Base-by-base conservation (phyloP, 2,888 invertebrate species). In the Eristalinus sepulchralis region DNA sequence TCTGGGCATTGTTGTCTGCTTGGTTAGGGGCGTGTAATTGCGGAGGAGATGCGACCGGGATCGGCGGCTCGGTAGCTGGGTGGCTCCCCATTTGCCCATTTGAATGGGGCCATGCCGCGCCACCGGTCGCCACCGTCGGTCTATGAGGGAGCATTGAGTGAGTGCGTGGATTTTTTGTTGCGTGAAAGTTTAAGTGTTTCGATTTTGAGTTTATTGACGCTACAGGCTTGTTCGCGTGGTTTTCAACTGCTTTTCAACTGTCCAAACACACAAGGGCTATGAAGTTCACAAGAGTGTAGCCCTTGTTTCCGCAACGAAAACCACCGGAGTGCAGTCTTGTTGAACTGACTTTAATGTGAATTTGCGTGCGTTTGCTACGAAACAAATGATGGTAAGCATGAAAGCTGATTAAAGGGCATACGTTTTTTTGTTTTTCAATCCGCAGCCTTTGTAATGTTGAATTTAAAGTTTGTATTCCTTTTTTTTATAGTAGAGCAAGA, bases 1-100 rank as follows among this genome's bases (percentile, higher is more conserved):
- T 82, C 82, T 82, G 82, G 82, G 27, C 75, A 81, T 81, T 81
- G 81, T 81, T 81, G 39, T 67, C 31, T 11, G 33, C 13, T 11
- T 5, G 57, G 57, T 22, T 10, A 60, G n/a, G 17, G 39, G 17
- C 39, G 39, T 82, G 66, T 68, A 73, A 75, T 73, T 68, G 31
- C 33, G 57, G 36, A 55, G 57, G 67, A 67, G 63, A 60, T 68
- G 59, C 24, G 24, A 55, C 67, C 47, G 22, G 59, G 24, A 31
- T 1, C 20, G 62, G 33, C 47, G 47, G 39, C 39, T 27, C 27
- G 27, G 5, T 5, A 27, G 27, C 27, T 3, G 27, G 27, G 27
- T 27, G 39, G 47, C 47, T 24, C 60, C 60, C 60, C 27, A n/a
- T 60, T 24, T 27, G 63, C 60, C 60, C 27, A n/a, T 60, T 24